These are phyloP conservation scores for Scrobipalpa costella DNA, from an alignment of 2,888 invertebrate genomes.

Conservation along the genomic window DNA sequence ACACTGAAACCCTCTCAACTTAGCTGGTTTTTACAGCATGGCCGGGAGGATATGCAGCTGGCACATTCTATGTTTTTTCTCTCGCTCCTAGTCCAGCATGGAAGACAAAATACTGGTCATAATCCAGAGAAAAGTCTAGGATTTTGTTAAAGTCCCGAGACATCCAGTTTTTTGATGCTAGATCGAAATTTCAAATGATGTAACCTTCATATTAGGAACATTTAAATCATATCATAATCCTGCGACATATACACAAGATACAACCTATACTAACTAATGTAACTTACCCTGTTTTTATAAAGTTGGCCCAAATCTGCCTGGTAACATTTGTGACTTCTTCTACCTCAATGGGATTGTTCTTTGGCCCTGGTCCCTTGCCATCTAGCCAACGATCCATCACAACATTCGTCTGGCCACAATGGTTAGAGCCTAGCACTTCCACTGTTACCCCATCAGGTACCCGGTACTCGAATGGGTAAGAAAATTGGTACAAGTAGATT, in stretches of 20 bases:
- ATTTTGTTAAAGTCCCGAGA: no score
- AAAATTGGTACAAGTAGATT: constrained; percentile 47
- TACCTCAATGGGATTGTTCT: not conserved
- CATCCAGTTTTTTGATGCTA: no score
- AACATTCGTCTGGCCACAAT: constrained; percentile 27
- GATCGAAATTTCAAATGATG: no score
- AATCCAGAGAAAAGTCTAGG: no score
- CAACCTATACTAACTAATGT: no score
- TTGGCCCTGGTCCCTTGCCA: not conserved
- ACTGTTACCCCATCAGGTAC: constrained; percentile 18
- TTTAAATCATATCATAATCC: not conserved
- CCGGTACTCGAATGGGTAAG: constrained; percentile 30
- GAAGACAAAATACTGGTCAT: no score
- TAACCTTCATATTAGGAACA: no score
- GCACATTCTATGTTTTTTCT: no score
- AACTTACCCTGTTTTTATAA: constrained; percentile 18
- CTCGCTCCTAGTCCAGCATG: no score
- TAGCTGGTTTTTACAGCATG: no score
- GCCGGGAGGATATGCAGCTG: no score
- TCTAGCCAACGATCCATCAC: constrained; percentile 15
- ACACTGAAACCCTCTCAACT: no score
- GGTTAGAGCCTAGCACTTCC: constrained; percentile 13
- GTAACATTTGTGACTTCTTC: not conserved
- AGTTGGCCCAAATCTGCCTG: constrained; percentile 5
- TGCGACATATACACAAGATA: not conserved